These are phyloP conservation scores for Lasiurus cinereus DNA, from an alignment of 2,113 vertebrate genomes.

Conservation along the genomic window DNA sequence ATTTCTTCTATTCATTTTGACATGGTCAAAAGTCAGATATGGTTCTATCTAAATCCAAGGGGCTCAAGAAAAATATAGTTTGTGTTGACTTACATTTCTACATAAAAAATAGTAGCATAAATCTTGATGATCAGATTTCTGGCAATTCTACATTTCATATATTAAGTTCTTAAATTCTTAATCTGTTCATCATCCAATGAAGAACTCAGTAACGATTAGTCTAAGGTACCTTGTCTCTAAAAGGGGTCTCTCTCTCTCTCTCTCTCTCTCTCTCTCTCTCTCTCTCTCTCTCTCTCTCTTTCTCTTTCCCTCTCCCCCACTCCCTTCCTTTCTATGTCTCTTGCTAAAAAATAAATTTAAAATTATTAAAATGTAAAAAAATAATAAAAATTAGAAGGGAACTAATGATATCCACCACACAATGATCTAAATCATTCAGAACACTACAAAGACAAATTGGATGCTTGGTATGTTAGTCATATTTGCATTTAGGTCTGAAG, in stretches of 20 bases:
- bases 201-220: background rate
- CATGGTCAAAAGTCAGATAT: background rate
- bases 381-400: background rate
- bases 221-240: background rate
- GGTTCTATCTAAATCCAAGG: background rate
- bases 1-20: background rate
- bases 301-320: no score
- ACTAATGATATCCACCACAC: background rate
- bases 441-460: background rate
- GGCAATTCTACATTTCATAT: background rate
- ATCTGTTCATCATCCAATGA: background rate
- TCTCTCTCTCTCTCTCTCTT: no score
- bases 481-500: background rate
- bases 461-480: background rate
- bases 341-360: background rate
- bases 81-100: background rate
- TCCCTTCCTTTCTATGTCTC: background rate
- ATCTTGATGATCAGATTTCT: background rate
- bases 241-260: no score
- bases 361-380: background rate
- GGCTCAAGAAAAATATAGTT: background rate
- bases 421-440: background rate
- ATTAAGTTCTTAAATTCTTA: conserved; percentile 39
- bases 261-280: no score
- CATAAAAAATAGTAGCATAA: background rate